Evolutionary conservation across 2,113 vertebrate genomes (phyloP).

Genomic region (Myrmecobius fasciatus): DNA sequence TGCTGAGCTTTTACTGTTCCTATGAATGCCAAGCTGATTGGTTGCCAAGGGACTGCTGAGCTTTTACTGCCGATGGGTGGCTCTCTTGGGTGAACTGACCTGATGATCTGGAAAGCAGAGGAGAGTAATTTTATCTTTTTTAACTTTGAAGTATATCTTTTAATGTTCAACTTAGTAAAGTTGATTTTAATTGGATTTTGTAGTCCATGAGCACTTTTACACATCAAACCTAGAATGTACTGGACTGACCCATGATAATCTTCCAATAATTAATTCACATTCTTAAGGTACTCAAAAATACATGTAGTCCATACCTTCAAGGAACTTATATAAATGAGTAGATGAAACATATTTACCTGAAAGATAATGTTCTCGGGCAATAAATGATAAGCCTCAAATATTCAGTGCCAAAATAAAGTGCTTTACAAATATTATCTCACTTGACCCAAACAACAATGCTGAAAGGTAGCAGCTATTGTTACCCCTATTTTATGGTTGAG

Average conservation of each 20-base stretch:
- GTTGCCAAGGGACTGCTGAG: neutral
- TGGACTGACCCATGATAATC: neutral
- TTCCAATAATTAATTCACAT: neutral
- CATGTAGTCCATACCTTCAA: neutral
- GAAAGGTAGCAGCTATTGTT: neutral
- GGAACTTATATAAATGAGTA: neutral
- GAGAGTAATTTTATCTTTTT: neutral
- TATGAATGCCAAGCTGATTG: neutral
- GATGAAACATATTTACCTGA: neutral
- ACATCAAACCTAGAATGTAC: neutral
- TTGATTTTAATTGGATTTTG: neutral
- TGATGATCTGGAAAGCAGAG: neutral
- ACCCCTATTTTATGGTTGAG: neutral
- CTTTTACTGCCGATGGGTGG: neutral
- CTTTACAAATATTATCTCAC: neutral
- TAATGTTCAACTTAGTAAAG: neutral
- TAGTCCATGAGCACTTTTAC: neutral
- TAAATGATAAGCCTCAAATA: neutral
- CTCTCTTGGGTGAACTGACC: neutral
- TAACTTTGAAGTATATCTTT: neutral
- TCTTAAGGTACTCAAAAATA: neutral
- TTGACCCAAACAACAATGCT: neutral
- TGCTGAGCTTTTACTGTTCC: neutral
- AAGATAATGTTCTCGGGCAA: neutral
- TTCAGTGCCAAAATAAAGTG: neutral